Conservation (phyloP, 2,888 invertebrate species). For the Drosophila emarginata region DNA sequence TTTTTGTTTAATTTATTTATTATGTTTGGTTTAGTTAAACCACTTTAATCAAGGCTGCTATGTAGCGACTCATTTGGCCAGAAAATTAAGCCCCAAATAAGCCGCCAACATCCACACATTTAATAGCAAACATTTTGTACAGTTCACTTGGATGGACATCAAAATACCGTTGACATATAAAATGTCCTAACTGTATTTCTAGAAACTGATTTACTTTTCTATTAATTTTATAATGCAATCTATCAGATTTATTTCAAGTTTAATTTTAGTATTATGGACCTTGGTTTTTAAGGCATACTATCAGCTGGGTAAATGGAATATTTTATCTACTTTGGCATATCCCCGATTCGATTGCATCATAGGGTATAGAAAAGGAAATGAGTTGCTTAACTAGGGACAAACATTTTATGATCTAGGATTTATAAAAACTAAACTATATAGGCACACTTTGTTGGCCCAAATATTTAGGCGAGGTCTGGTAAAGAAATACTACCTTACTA, state of each 20-base stretch:
- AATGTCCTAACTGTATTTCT: too few species aligned
- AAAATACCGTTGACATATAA: background rate
- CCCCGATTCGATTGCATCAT: conserved; percentile 33
- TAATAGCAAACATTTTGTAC: conserved; percentile 53
- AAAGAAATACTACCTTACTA: too few species aligned
- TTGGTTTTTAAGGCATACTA: too few species aligned
- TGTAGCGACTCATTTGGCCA: conserved; percentile 57
- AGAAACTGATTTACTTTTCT: too few species aligned
- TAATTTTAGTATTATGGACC: too few species aligned
- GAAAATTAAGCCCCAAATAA: conserved; percentile 51
- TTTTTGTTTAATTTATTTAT: conserved; percentile 72
- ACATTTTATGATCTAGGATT: conserved; percentile 65
- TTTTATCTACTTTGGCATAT: background rate
- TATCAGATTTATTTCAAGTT: too few species aligned
- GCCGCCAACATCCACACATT: conserved; percentile 41
- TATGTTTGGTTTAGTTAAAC: conserved; percentile 64
- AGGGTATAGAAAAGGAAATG: conserved; percentile 6
- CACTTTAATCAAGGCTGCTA: conserved; percentile 66
- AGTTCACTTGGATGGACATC: background rate
- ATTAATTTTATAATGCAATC: too few species aligned
- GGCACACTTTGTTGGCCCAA: conserved; percentile 18
- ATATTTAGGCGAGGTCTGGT: background rate
- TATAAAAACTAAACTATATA: conserved; percentile 26
- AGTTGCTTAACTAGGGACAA: conserved; percentile 5
- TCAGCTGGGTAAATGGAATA: background rate